Evolutionary conservation across 2,113 vertebrate species (phyloP).

Genomic region (Hucho hucho): DNA sequence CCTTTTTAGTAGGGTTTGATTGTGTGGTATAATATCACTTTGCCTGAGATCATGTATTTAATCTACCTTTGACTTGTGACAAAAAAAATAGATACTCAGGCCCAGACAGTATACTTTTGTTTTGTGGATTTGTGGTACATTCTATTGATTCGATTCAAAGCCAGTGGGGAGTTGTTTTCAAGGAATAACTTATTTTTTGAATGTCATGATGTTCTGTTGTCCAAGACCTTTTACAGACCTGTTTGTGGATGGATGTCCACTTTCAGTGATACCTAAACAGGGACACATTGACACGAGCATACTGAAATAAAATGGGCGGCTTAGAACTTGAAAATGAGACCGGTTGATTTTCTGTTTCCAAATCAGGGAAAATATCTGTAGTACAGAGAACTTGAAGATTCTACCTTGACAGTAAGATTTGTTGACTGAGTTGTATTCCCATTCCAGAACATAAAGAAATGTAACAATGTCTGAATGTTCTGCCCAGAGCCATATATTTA

Average conservation of each 20-base stretch:
- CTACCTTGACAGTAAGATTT: neutral
- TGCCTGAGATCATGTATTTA: constrained; percentile 9
- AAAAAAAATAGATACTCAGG: no score
- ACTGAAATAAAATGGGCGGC: constrained; percentile 26
- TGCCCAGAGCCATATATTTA: neutral
- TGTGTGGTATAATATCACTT: constrained; percentile 29
- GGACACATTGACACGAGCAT: no score
- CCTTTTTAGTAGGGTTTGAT: constrained; percentile 20
- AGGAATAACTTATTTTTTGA: constrained; percentile 12
- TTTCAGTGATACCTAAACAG: no score
- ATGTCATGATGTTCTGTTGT: constrained; percentile 1
- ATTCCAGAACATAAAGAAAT: neutral
- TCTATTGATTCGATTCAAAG: constrained; percentile 10
- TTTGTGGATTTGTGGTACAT: constrained; percentile 46
- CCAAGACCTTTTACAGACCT: neutral
- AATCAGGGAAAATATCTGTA: neutral
- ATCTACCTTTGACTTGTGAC: constrained; percentile 25
- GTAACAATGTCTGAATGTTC: no score
- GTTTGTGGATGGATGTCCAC: no score
- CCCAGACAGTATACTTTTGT: constrained; percentile 19
- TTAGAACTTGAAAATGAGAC: neutral
- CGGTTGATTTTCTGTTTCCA: neutral
- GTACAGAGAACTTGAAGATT: neutral
- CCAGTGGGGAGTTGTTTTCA: constrained; percentile 1
- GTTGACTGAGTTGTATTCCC: constrained; percentile 7